phyloP scores from a whole-genome alignment of 2,797 vertebrate genomes.

The Helostoma temminkii region DNA sequence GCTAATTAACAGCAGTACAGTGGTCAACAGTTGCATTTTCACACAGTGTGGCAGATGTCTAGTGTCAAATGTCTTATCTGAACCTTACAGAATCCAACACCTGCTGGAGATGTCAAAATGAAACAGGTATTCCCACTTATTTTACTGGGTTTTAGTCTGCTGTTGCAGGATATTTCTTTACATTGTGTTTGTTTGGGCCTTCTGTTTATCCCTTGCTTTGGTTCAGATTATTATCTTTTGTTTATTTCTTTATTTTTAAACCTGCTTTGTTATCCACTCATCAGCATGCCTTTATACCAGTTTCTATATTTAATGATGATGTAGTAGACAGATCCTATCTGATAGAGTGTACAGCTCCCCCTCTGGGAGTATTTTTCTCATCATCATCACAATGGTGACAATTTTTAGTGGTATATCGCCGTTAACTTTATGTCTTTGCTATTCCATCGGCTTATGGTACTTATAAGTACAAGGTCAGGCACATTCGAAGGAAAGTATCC shows the following conservation, averaged over 20 bases:
- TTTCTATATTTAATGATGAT: constrained; percentile 12
- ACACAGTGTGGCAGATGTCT: constrained; percentile 53
- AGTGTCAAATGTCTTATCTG: constrained; percentile 78
- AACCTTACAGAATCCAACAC: constrained; percentile 87
- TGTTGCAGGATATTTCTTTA: constrained; percentile 28
- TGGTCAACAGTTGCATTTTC: constrained; percentile 39
- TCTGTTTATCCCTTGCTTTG: constrained; percentile 11
- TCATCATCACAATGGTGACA: background rate
- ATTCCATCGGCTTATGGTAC: background rate
- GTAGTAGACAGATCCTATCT: constrained; percentile 52
- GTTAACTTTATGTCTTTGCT: background rate
- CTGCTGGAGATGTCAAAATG: constrained; percentile 90
- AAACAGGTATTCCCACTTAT: constrained; percentile 84
- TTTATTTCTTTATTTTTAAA: constrained; percentile 13
- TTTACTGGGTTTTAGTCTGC: constrained; percentile 43
- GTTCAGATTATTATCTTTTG: background rate
- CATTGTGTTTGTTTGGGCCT: constrained; percentile 23
- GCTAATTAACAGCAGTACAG: background rate
- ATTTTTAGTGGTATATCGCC: background rate
- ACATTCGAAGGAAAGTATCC: background rate
- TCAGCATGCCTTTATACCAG: constrained; percentile 50
- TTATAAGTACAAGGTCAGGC: background rate
- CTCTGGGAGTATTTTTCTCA: background rate
- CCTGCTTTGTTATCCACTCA: constrained; percentile 8
- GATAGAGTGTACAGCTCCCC: constrained; percentile 1